Evolutionary conservation across 2,797 vertebrate species (phyloP), one percentile per base, ranked within the genome.

Genomic region (Anableps anableps): DNA sequence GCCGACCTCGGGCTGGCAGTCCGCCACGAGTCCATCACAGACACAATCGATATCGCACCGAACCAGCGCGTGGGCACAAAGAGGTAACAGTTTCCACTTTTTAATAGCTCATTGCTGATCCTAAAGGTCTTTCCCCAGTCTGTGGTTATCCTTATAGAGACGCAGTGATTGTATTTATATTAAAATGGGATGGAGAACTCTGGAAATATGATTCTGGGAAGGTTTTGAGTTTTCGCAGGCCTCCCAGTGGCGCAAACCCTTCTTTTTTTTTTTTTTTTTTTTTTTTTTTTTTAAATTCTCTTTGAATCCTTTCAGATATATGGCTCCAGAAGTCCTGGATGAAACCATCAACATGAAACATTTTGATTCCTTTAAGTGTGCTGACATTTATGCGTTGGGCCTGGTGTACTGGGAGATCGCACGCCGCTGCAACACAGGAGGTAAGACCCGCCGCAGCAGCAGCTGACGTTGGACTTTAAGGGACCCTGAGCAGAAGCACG

Each of bases 321-420:
- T 99, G 99, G 99, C 99, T 75, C 99, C 99, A 19, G 99, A 99
- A 86, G 99, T 99, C 2, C 91, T 99, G 91, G 98, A 99, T n/a
- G 98, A 99, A 94, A 99, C 97, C 64, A 99, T 99, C 92, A 99
- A 99, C 93, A 99, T 98, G 97, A 99, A 99, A 89, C 98, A 99
- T 94, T 99, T 99, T 79, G 99, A 99, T 86, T 99, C 99, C 2
- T 99, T 99, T 89, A 99, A 99, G 87, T 99, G 98, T 88, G 99
- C 98, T 0, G 99, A 99, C 89, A 99, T 99, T 88, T 99, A 99
- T 0, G 97, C 98, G 34, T 92, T 99, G 79, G 99, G 99, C 48
- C 95, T 99, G 79, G 98, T 99, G 5, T 99, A 99, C 85, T 99
- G 99, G 99, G 99, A 99, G 95, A 97, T 99, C 4, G 97, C 98